phyloP scores from a whole-genome alignment of 2,797 vertebrate genomes.

The Macrochelys suwanniensis region DNA sequence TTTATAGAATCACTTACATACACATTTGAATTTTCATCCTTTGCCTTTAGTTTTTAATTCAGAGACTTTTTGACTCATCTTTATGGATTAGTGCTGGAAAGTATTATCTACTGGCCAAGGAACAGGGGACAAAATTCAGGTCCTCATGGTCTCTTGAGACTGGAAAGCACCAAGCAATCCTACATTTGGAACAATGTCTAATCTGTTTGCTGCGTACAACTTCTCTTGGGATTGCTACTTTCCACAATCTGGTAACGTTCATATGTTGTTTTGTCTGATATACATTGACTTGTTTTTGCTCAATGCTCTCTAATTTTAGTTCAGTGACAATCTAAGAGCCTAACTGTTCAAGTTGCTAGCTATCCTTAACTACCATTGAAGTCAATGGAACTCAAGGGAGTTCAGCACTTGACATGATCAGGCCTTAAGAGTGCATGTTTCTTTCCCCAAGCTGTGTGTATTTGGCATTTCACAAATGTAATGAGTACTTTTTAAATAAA shows the following conservation, averaged over 20 bases:
- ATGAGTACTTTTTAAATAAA: neutral
- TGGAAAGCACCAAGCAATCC: neutral
- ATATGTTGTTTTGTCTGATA: slow-evolving; percentile 4
- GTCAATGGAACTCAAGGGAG: neutral
- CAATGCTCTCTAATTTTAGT: slow-evolving; percentile 32
- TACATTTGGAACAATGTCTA: neutral
- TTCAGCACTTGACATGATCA: slow-evolving; percentile 39
- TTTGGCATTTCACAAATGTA: slow-evolving; percentile 64
- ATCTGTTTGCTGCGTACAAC: neutral
- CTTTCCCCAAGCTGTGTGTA: slow-evolving; percentile 69
- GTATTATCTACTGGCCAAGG: neutral
- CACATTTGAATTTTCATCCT: neutral
- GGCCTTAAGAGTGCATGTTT: slow-evolving; percentile 55
- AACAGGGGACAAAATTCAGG: neutral
- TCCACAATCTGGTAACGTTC: slow-evolving; percentile 33
- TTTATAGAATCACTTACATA: slow-evolving; percentile 27
- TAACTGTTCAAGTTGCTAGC: neutral
- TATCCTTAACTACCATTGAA: slow-evolving; percentile 33
- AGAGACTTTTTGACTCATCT: slow-evolving; percentile 9
- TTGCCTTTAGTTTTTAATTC: slow-evolving; percentile 17
- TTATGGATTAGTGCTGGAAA: slow-evolving; percentile 20
- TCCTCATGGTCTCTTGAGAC: neutral
- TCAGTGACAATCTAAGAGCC: slow-evolving; percentile 4
- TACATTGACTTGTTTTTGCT: slow-evolving; percentile 3
- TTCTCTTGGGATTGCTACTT: slow-evolving; percentile 20